Evolutionary conservation across 1,140 invertebrate genomes (phyloP), one percentile per base, ranked within the genome.

Genomic region (Apis florea): DNA sequence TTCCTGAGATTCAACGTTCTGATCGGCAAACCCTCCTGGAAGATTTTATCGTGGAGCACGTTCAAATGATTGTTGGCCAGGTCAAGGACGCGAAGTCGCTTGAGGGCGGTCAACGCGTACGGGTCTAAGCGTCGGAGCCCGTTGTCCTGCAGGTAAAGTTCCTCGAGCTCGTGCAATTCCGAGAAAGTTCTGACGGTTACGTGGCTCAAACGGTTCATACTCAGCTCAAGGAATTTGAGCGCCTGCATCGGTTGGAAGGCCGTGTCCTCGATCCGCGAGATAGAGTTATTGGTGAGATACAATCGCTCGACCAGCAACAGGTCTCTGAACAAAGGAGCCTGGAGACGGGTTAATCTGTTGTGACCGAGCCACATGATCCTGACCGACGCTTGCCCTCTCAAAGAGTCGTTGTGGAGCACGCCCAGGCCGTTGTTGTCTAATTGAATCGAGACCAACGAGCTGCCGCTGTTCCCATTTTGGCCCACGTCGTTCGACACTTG

Each of bases 361-460:
- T 97, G 96, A n/a, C 96, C 96, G 21, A 98, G 94, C 96, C 97
- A 97, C 95, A 98, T 96, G 84, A 98, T 97, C 93, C 97, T 96
- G 12, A 98, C 95, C 83, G 96, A 96, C 1, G 95, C 95, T 92
- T 98, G 97, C 11, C 97, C 96, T 47, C 95, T 93, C 26, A 98
- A 95, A 1, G 97, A 97, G 88, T 96, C 96, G 88, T 96, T 96
- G 90, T 98, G 96, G 49, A 99, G 92, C 12, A 95, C 94, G 26
- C 94, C 95, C 73, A 99, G 95, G 84, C 95, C 95, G 92, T 99
- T 99, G 73, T 96, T 95, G 90, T 97, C 97, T 13, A 99, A 93
- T 91, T 98, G 97, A 73, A 99, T 96, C 1, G 97, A 97, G 31
- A 97, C 95, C 68, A 98, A 94, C 2, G 96, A 97, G 77, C 92